These are phyloP conservation scores for Dallia pectoralis DNA, from an alignment of 2,797 vertebrate genomes.

Conservation along the genomic window DNA sequence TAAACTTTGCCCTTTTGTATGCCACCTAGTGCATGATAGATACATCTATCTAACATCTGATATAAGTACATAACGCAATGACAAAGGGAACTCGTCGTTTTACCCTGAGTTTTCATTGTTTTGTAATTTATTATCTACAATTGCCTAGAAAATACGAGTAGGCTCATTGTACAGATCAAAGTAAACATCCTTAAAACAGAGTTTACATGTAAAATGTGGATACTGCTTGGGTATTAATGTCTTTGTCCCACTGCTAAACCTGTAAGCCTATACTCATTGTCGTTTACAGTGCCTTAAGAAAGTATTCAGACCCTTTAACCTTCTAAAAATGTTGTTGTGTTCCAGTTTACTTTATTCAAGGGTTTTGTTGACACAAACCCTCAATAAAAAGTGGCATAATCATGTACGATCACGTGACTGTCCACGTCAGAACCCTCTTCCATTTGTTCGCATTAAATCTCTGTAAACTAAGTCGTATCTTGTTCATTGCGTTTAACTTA, in stretches of 20 bases:
- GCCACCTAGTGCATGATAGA: neutral
- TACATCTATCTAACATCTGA: neutral
- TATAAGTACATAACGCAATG: neutral
- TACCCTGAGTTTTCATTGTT: neutral
- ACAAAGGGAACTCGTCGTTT: neutral
- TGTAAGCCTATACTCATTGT: too few relatives aligned
- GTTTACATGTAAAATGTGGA: neutral
- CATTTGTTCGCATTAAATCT: neutral
- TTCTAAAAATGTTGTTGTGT: too few relatives aligned
- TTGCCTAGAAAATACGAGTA: neutral
- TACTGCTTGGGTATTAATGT: neutral
- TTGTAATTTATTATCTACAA: too few relatives aligned
- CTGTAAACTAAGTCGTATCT: neutral
- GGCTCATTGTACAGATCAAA: neutral
- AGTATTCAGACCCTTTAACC: too few relatives aligned
- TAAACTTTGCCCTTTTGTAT: neutral
- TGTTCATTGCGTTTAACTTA: neutral
- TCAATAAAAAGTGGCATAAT: neutral
- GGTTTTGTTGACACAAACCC: neutral
- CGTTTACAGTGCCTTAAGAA: too few relatives aligned
- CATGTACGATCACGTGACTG: neutral
- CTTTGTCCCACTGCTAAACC: too few relatives aligned
- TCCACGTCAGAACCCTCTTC: neutral
- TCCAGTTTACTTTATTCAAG: too few relatives aligned
- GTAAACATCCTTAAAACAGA: neutral